A percentile compares a stretch with the other conserved stretches of the same genome.
phyloP scores from a whole-genome alignment of 2,888 invertebrate genomes.

The Lepas anatifera region DNA sequence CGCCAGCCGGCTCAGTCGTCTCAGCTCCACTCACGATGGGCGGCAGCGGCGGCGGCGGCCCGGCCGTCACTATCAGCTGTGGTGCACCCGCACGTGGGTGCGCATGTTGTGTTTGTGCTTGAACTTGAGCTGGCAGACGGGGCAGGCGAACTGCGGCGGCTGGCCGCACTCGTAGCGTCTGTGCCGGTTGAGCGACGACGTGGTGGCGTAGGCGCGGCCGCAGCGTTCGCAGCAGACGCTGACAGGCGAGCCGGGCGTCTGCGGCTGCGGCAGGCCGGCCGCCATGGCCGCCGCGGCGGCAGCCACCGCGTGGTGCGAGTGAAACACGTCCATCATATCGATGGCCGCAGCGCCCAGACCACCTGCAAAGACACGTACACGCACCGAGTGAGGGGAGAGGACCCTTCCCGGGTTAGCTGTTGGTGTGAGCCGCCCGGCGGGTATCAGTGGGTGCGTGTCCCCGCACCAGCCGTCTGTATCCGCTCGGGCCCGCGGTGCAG shows the following conservation, averaged over 20 bases:
- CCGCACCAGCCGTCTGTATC: no score
- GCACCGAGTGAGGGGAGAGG: background rate
- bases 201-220: conserved; percentile 71
- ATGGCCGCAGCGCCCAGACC: background rate
- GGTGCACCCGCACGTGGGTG: conserved; percentile 39
- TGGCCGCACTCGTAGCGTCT: conserved; percentile 70
- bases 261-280: background rate
- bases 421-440: no score
- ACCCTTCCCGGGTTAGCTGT: no score
- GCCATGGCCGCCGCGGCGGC: background rate
- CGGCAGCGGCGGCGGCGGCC: background rate
- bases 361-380: conserved; percentile 4
- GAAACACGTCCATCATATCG: background rate
- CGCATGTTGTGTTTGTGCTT: conserved; percentile 43
- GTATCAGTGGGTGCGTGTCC: no score
- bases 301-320: background rate
- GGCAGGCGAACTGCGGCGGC: conserved; percentile 53
- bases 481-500: no score
- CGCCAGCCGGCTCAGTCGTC: background rate
- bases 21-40: background rate
- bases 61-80: conserved; percentile 28
- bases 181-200: conserved; percentile 69
- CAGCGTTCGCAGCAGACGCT: conserved; percentile 44
- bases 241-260: background rate
- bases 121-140: conserved; percentile 48